phyloP scores from a whole-genome alignment of 2,888 invertebrate species.

The Acronicta alni region DNA sequence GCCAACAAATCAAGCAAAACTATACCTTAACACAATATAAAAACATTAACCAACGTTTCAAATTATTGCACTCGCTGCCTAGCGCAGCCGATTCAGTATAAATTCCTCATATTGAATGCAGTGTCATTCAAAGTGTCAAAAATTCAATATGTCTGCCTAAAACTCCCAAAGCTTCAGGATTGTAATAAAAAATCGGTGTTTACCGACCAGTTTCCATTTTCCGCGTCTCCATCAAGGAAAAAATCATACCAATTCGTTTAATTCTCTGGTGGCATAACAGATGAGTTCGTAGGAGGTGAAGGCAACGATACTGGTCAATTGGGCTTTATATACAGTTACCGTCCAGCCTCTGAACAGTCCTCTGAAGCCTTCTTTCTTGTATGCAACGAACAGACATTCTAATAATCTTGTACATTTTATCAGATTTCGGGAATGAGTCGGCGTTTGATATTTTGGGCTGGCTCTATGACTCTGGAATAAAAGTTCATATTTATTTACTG shows the following conservation, averaged over 20 bases:
- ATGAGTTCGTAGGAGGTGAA: constrained; percentile 79
- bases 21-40: background rate
- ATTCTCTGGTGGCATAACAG: constrained; percentile 69
- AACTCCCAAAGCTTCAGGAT: too few species aligned
- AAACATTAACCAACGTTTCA: background rate
- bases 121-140: too few species aligned
- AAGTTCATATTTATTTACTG: too few species aligned
- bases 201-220: too few species aligned
- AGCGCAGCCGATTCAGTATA: background rate
- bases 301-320: constrained; percentile 73
- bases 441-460: constrained; percentile 59
- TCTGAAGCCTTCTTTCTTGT: constrained; percentile 66
- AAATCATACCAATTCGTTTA: constrained; percentile 16
- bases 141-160: too few species aligned
- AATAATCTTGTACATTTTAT: constrained; percentile 65
- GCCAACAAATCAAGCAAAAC: background rate
- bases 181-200: too few species aligned
- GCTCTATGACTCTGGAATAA: constrained; percentile 71
- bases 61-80: background rate
- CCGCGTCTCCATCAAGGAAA: background rate
- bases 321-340: constrained; percentile 77
- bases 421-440: constrained; percentile 66
- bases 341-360: constrained; percentile 77
- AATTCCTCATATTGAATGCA: background rate
- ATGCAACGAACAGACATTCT: constrained; percentile 65